A percentile compares a stretch with the other conserved stretches of the same genome.
Evolutionary conservation across 2,888 invertebrate species (phyloP).

Genomic region (Macrophya alboannulata): DNA sequence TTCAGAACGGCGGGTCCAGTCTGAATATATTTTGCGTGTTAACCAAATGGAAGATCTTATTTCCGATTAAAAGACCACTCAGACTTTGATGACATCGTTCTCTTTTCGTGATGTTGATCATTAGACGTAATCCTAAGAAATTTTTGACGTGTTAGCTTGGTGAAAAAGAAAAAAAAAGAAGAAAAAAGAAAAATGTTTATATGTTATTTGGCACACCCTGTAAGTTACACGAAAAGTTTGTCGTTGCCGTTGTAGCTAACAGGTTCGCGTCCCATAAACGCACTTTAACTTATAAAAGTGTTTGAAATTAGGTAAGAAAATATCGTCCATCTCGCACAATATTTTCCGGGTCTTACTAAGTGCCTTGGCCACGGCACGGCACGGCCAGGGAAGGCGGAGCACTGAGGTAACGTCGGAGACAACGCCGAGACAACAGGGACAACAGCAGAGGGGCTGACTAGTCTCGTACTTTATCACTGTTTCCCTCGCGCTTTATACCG

Average conservation of each 20-base stretch:
- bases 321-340: slow-evolving; percentile 7
- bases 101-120: too few species aligned
- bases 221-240: too few species aligned
- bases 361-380: slow-evolving; percentile 12
- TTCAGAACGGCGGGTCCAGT: background rate
- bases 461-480: slow-evolving; percentile 41
- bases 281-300: slow-evolving; percentile 41
- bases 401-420: slow-evolving; percentile 5
- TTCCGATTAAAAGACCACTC: too few species aligned
- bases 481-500: slow-evolving; percentile 42
- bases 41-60: too few species aligned
- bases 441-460: slow-evolving; percentile 43
- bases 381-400: background rate
- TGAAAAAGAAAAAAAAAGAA: too few species aligned
- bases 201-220: background rate
- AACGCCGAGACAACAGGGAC: slow-evolving; percentile 32
- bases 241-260: background rate
- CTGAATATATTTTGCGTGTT: background rate
- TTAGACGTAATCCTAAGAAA: background rate
- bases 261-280: background rate
- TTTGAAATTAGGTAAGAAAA: slow-evolving; percentile 43
- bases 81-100: too few species aligned
- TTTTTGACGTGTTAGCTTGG: background rate
- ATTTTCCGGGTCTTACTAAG: slow-evolving; percentile 44
- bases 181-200: background rate